Percentiles rank a stretch among this genome's conserved stretches.
phyloP scores from a whole-genome alignment of 2,888 invertebrate species.

The Aspidiotus destructor region DNA sequence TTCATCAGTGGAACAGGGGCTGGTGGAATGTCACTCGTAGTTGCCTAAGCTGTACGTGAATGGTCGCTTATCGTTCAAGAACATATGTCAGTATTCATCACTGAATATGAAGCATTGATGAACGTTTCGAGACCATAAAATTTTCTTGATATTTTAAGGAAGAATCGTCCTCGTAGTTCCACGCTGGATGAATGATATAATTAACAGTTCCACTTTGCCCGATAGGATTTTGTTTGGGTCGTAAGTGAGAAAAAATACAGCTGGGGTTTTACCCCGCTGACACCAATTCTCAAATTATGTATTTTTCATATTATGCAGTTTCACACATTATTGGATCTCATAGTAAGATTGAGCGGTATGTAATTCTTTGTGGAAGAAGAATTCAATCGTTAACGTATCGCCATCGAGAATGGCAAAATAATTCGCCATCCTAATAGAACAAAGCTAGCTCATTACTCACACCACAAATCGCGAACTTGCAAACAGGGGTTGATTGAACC shows the following conservation, averaged over 20 bases:
- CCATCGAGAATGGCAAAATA: too few species aligned
- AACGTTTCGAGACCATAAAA: background rate
- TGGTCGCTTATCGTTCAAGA: background rate
- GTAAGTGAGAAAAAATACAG: background rate
- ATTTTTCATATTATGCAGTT: background rate
- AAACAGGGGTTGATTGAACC: too few species aligned
- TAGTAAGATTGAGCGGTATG: background rate
- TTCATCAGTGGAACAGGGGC: background rate
- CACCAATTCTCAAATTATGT: background rate
- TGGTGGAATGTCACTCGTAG: background rate
- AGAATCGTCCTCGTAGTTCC: background rate
- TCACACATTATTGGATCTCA: background rate
- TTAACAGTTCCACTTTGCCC: background rate
- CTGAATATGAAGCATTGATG: conserved; percentile 1
- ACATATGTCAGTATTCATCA: background rate
- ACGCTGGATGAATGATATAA: background rate
- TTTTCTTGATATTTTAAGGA: background rate
- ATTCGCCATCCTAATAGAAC: too few species aligned
- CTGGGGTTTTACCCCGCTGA: background rate
- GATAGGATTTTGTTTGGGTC: background rate
- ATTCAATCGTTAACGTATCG: background rate
- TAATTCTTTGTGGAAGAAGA: background rate
- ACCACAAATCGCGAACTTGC: too few species aligned
- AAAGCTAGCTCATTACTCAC: too few species aligned
- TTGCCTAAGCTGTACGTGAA: background rate